Percentiles rank a stretch among this genome's conserved stretches.
Conservation (phyloP, 2,888 invertebrate species). For the Cremastinae sp. region DNA sequence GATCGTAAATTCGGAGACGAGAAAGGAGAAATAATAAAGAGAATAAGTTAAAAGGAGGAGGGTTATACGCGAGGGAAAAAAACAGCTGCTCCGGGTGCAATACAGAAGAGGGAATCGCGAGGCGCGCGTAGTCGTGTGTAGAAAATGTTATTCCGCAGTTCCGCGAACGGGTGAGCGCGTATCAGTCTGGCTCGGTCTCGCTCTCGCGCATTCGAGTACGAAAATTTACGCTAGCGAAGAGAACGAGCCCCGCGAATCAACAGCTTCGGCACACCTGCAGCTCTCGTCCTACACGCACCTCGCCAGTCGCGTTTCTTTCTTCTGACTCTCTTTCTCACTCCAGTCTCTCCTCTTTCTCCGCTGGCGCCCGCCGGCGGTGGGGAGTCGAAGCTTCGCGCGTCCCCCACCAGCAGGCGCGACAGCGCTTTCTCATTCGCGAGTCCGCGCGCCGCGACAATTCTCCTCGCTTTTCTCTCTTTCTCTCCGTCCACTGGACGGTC, state of each 20-base stretch:
- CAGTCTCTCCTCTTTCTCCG: constrained; percentile 39
- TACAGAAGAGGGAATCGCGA: constrained; percentile 17
- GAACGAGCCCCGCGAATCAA: constrained; percentile 38
- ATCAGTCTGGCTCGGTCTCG: constrained; percentile 1
- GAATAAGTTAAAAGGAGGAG: neutral
- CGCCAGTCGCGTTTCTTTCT: constrained; percentile 22
- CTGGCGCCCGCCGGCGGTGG: constrained; percentile 14
- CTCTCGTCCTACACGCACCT: constrained; percentile 34
- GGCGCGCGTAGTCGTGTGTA: constrained; percentile 27
- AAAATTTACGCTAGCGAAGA: constrained; percentile 6
- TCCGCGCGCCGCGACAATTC: constrained; percentile 7
- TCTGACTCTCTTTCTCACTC: constrained; percentile 24
- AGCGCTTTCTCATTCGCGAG: constrained; percentile 49
- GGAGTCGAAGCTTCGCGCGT: neutral
- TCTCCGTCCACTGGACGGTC: constrained; percentile 30
- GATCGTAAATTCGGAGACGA: neutral
- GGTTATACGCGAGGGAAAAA: neutral
- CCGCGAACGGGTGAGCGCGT: constrained; percentile 23
- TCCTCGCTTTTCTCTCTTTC: constrained; percentile 9
- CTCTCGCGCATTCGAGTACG: constrained; percentile 27
- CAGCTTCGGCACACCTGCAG: constrained; percentile 51
- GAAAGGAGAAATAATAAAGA: neutral
- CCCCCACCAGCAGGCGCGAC: constrained; percentile 20
- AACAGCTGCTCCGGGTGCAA: constrained; percentile 35
- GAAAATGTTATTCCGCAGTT: constrained; percentile 33